Evolutionary conservation across 2,113 vertebrate species (phyloP).

Genomic region (Saiga tatarica): DNA sequence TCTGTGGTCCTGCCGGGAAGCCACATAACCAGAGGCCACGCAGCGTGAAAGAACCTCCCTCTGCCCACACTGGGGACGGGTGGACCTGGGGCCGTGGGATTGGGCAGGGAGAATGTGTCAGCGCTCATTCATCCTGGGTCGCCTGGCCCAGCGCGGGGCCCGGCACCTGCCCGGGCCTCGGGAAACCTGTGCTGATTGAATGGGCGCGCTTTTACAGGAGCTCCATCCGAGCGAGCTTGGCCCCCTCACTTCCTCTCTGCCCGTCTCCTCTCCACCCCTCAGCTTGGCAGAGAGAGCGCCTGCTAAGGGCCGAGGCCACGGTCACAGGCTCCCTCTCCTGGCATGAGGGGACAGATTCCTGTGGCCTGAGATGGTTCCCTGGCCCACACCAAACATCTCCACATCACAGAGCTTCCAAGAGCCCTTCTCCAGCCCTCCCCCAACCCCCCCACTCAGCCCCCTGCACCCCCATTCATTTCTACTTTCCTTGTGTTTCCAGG

Average conservation of each 20-base stretch:
- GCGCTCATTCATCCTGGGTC: not conserved
- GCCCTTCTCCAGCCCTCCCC: not conserved
- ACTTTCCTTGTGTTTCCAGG: not conserved
- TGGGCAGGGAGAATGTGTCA: not conserved
- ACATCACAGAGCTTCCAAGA: not conserved
- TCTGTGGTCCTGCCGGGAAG: not conserved
- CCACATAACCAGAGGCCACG: not conserved
- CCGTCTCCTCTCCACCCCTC: not conserved
- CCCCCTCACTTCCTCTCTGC: not conserved
- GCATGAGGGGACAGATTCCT: not conserved
- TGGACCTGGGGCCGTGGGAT: not conserved
- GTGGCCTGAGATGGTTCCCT: not conserved
- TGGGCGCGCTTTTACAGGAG: not conserved
- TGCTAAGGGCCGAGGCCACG: not conserved
- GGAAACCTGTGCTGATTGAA: not conserved
- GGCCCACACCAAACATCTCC: not conserved
- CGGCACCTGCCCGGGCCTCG: not conserved
- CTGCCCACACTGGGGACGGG: not conserved
- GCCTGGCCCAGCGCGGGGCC: not conserved
- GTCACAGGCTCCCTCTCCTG: not conserved
- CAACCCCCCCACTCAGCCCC: rapidly evolving
- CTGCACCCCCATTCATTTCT: not conserved
- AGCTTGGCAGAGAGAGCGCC: not conserved
- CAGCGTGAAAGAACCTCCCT: not conserved
- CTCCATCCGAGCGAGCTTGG: not conserved